Evolutionary conservation across 2,888 invertebrate genomes (phyloP).

Genomic region (Clistopyga incitator): DNA sequence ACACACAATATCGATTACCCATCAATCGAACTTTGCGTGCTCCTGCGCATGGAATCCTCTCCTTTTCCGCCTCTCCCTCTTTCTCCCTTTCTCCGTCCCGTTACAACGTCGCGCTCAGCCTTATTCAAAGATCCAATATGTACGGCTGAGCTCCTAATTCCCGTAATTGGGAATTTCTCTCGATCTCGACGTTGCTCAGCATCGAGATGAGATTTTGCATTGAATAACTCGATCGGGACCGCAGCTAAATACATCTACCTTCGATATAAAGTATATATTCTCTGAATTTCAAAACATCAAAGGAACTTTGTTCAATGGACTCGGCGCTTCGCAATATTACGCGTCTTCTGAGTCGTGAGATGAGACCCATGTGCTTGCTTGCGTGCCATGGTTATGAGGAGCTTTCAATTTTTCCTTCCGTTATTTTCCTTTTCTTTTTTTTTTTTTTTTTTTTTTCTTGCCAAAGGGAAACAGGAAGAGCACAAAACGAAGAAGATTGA

Average conservation of each 20-base stretch:
- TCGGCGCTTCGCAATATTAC: constrained; percentile 63
- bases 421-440: constrained; percentile 26
- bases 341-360: constrained; percentile 61
- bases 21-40: constrained; percentile 60
- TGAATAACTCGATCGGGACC: constrained; percentile 48
- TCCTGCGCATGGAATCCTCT: constrained; percentile 1
- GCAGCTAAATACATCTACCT: constrained; percentile 35
- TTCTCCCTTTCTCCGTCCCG: neutral
- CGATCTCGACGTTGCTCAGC: constrained; percentile 72
- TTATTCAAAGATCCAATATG: constrained; percentile 56
- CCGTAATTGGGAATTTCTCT: constrained; percentile 80
- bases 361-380: constrained; percentile 30
- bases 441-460: constrained; percentile 16
- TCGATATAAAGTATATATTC: constrained; percentile 58
- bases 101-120: constrained; percentile 33
- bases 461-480: constrained; percentile 43
- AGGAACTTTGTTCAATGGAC: constrained; percentile 68
- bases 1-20: constrained; percentile 59
- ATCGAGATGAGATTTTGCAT: constrained; percentile 69
- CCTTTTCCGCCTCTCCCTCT: constrained; percentile 1
- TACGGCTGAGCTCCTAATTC: constrained; percentile 63
- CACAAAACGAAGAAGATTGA: constrained; percentile 48
- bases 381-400: constrained; percentile 36
- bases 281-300: constrained; percentile 63
- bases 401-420: constrained; percentile 34